A percentile compares a stretch with the other conserved stretches of the same genome.
Evolutionary conservation across 2,888 invertebrate genomes (phyloP).

Genomic region (Dendrolimus pini): DNA sequence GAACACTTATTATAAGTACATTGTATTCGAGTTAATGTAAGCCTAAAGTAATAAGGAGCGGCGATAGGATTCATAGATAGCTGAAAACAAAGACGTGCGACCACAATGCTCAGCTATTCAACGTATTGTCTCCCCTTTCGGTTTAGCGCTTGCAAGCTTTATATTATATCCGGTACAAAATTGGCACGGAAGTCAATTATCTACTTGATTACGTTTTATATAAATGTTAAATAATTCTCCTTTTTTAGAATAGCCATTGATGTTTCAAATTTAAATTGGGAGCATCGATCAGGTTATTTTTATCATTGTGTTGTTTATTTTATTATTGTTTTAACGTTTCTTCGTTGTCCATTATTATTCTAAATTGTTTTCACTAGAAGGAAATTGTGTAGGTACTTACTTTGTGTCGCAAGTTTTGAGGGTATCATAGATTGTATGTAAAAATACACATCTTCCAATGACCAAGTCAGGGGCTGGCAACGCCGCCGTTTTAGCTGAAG

Average conservation of each 20-base stretch:
- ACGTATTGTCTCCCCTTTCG: conserved; percentile 36
- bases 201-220: conserved; percentile 3
- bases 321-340: not conserved
- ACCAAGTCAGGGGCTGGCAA: too few relatives aligned
- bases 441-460: too few relatives aligned
- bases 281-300: too few relatives aligned
- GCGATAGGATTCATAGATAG: conserved; percentile 48
- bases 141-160: conserved; percentile 8
- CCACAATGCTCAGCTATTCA: conserved; percentile 34
- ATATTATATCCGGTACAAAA: conserved; percentile 1
- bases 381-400: too few relatives aligned
- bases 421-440: too few relatives aligned
- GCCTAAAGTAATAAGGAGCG: conserved; percentile 36
- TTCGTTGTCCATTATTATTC: not conserved
- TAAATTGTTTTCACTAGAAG: too few relatives aligned
- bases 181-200: not conserved
- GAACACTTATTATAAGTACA: conserved; percentile 8
- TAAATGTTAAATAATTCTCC: not conserved
- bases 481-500: too few relatives aligned
- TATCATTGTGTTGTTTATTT: not conserved
- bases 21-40: conserved; percentile 27
- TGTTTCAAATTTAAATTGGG: too few relatives aligned
- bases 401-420: too few relatives aligned
- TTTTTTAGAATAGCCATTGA: not conserved
- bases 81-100: conserved; percentile 41